Base-by-base conservation (phyloP, 2,113 vertebrate genomes). In the Percopsis transmontana region DNA sequence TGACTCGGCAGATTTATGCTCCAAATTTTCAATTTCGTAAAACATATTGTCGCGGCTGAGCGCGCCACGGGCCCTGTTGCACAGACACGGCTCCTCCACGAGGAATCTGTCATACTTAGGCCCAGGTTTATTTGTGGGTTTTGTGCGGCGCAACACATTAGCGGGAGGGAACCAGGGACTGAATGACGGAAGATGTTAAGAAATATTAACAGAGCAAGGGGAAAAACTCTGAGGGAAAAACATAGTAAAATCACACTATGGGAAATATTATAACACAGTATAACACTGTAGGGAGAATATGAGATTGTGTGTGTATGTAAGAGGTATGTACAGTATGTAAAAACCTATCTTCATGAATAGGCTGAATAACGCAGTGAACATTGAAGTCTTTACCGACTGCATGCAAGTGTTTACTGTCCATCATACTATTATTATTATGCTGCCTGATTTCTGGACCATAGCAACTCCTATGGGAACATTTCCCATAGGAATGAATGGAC, bases 21-120 rank as follows among this genome's bases (percentile, higher is more conserved):
- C 56, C 57, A 83, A 77, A 88, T 87, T 40, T 87, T 83, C 59
- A 69, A 24, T 86, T 83, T 77, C 60, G 83, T 79, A 54, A 81
- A 83, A 68, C 64, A 78, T 62, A 72, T 75, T 79, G 61, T 79
- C 3, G 27, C 44, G 52, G 80, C 65, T 74, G 39, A 64, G 66
- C 41, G 66, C 66, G 52, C 66, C 18, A n/a, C 48, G 69, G 45
- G 20, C 47, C 60, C 51, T 66, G 11, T 10, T 10, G 14, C 69
- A 64, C n/a, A 50, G 58, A 60, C 62, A 66, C 20, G 23, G 33
- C 27, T 59, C 40, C 18, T 39, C 54, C 47, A 19, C 5, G 33
- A 33, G 33, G 59, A 62, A 68, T 80, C 62, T 58, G 57, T 85
- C 66, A 66, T 47, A 60, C 56, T 62, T 62, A 63, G 2, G 18